Evolutionary conservation across 1,140 invertebrate genomes (phyloP), one percentile per base, ranked within the genome.

Genomic region (Hyles vespertilio): DNA sequence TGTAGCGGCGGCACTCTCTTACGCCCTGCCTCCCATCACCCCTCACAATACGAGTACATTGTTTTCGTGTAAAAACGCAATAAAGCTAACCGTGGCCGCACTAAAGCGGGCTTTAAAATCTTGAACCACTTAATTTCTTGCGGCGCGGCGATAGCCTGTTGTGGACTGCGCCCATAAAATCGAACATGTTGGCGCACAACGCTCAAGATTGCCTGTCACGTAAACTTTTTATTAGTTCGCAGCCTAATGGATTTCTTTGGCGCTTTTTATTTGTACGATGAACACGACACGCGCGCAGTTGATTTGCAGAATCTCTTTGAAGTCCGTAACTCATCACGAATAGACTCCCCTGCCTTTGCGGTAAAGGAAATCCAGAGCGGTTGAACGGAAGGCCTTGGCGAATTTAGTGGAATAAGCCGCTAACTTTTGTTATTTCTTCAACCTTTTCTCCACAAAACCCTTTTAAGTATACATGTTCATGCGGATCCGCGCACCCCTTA

Each of bases 21-120:
- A 66, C 70, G 69, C 58, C 22, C 59, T 63, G 61, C 56, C 58
- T 62, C 36, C 48, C 48, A 64, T 58, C 52, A 53, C 59, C 59
- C 46, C 44, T 56, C 45, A 48, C 58, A 56, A 58, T 71, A 63
- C 68, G 65, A 67, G 6, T 47, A 56, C 54, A 56, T 56, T 76
- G 64, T 76, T 77, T 73, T 61, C 74, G 72, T 81, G 73, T 77
- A 72, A 75, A 77, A 81, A 72, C 68, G 72, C 69, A 75, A 76
- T 79, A 79, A 83, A 79, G 72, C 57, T 59, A 65, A 72, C 62
- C 53, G 56, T 56, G 53, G 51, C 55, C 49, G 61, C 68, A 59
- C 52, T 68, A 66, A 77, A 73, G 59, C 59, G 57, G 49, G 64
- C 66, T 76, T 69, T 69, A 72, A 69, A 74, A 67, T 63, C 60